Conservation (phyloP, 2,113 vertebrate species). For the Bombycilla garrulus region DNA sequence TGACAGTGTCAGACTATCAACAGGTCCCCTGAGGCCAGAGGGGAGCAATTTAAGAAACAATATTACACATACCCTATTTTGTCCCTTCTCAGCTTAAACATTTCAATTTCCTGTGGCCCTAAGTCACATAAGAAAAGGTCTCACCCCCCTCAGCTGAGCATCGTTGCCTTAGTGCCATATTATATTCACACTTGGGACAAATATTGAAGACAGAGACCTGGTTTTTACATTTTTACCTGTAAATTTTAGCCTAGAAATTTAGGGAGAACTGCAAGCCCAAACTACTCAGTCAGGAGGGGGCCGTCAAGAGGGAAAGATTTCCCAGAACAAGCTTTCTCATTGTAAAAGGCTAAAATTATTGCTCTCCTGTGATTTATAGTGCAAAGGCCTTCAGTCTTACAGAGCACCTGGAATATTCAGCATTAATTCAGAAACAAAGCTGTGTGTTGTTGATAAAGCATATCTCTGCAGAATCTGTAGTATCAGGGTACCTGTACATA, state of each 20-base stretch:
- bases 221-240: neutral
- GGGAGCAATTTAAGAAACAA: neutral
- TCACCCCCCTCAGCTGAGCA: neutral
- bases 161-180: neutral
- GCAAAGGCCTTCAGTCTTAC: neutral
- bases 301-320: neutral
- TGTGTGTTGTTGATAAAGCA: neutral
- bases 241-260: neutral
- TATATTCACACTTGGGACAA: neutral
- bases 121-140: neutral
- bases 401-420: constrained; percentile 21
- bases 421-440: neutral
- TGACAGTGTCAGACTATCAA: neutral
- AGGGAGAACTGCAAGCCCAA: neutral
- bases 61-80: neutral
- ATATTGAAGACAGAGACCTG: neutral
- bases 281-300: neutral
- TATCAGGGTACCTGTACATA: neutral
- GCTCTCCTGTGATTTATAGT: constrained; percentile 27
- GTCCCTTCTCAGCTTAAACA: neutral
- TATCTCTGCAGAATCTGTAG: neutral
- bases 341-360: constrained; percentile 30
- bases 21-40: neutral
- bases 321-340: constrained; percentile 8
- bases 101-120: neutral